Conservation (phyloP, 2,113 vertebrate species). For the Speoplatyrhinus poulsoni region DNA sequence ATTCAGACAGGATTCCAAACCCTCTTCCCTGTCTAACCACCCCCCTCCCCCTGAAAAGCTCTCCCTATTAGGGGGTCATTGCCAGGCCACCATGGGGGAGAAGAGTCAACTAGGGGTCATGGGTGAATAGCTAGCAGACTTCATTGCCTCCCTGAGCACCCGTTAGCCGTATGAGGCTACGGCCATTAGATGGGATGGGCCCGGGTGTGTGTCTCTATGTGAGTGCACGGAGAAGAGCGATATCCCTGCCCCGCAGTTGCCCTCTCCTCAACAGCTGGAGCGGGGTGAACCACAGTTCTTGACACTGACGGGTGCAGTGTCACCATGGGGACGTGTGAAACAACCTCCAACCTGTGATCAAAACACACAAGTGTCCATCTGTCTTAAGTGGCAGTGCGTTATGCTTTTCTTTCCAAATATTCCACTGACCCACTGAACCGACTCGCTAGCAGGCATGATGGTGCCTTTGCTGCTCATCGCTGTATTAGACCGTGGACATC, state of each 20-base stretch:
- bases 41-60: conserved; percentile 34
- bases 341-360: conserved; percentile 17
- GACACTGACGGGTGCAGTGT: conserved; percentile 46
- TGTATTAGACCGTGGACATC: conserved; percentile 3
- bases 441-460: conserved; percentile 7
- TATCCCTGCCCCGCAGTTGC: conserved; percentile 59
- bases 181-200: conserved; percentile 71
- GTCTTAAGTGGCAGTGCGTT: not conserved
- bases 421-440: conserved; percentile 31
- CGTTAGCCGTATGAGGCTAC: conserved; percentile 67
- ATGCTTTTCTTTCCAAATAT: conserved; percentile 42
- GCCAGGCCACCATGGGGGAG: conserved; percentile 76
- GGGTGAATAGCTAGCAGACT: conserved; percentile 75
- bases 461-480: conserved; percentile 11
- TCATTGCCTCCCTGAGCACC: conserved; percentile 74
- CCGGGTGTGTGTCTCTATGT: conserved; percentile 33
- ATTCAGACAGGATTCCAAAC: conserved; percentile 68
- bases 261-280: conserved; percentile 72
- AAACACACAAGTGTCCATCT: not conserved
- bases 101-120: conserved; percentile 78
- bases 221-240: conserved; percentile 41
- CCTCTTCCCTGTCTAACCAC: conserved; percentile 48
- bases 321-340: conserved; percentile 71
- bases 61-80: conserved; percentile 74
- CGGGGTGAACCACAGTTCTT: conserved; percentile 70